A percentile compares a stretch with the other conserved stretches of the same genome.
Conservation (phyloP, 2,797 vertebrate genomes). For the Halcyon leucocephala region DNA sequence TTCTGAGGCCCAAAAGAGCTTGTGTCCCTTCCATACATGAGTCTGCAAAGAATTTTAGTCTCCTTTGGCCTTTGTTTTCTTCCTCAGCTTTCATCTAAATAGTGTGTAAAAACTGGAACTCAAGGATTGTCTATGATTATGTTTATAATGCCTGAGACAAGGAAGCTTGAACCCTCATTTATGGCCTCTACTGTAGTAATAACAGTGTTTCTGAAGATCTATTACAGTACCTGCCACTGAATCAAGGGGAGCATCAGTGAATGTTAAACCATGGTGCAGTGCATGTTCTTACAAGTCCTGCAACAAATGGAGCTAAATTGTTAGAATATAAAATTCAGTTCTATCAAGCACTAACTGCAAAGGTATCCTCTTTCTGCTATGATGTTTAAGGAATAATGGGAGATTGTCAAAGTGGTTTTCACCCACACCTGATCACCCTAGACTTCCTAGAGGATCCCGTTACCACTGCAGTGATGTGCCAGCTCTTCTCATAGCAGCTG, state of each 20-base stretch:
- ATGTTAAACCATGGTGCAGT: background rate
- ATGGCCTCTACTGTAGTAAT: background rate
- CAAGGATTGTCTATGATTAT: background rate
- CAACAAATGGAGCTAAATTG: background rate
- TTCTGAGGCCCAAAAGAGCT: background rate
- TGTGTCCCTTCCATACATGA: background rate
- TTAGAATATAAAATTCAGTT: background rate
- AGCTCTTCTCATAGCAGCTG: background rate
- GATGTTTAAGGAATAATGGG: background rate
- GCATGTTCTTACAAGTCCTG: background rate
- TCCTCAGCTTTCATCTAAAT: background rate
- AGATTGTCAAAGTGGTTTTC: background rate
- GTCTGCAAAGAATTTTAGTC: background rate
- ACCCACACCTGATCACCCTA: no score
- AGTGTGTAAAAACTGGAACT: background rate
- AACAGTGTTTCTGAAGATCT: background rate
- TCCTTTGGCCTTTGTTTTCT: background rate
- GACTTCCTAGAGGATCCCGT: background rate
- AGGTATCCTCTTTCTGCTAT: background rate
- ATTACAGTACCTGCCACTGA: background rate
- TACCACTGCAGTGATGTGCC: background rate
- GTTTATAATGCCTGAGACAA: background rate
- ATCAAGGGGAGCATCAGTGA: background rate
- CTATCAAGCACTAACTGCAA: background rate
- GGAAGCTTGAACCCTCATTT: background rate